Percentiles rank a stretch among this genome's conserved stretches.
Conservation (phyloP, 2,113 vertebrate species). For the Lichenostomus cassidix region DNA sequence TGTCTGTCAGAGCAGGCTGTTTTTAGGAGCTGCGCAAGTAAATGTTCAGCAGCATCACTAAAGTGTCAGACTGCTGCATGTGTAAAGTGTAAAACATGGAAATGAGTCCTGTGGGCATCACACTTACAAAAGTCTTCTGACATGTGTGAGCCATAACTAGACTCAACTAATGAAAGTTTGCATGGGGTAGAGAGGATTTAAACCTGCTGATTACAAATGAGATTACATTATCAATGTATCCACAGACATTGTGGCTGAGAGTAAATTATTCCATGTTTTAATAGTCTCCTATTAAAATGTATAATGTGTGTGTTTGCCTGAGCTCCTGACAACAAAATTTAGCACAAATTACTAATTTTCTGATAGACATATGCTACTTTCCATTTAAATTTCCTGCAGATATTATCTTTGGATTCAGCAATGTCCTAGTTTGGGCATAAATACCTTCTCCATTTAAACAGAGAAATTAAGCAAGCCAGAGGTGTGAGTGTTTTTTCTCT, state of each 20-base stretch:
- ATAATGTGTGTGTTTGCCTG: conserved; percentile 37
- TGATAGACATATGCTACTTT: conserved; percentile 63
- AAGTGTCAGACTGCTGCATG: background rate
- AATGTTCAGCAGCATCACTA: background rate
- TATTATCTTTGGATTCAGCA: conserved; percentile 57
- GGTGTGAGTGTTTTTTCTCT: background rate
- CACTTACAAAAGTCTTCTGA: background rate
- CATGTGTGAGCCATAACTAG: background rate
- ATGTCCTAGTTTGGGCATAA: conserved; percentile 60
- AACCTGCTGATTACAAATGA: conserved; percentile 24
- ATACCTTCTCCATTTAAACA: conserved; percentile 33
- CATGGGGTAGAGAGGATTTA: background rate
- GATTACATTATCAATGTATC: conserved; percentile 10
- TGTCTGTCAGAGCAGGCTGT: background rate
- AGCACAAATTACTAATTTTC: conserved; percentile 63
- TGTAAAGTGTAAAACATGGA: background rate
- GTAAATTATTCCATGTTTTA: conserved; percentile 57
- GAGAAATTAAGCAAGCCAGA: conserved; percentile 9
- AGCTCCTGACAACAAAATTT: conserved; percentile 67
- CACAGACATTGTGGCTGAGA: conserved; percentile 4
- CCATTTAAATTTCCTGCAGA: conserved; percentile 66
- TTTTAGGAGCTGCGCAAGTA: background rate
- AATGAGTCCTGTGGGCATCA: background rate
- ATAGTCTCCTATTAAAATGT: conserved; percentile 41
- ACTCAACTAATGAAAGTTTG: accelerated